Conservation (phyloP, 1,140 invertebrate genomes). For the Ganaspis sp. region DNA sequence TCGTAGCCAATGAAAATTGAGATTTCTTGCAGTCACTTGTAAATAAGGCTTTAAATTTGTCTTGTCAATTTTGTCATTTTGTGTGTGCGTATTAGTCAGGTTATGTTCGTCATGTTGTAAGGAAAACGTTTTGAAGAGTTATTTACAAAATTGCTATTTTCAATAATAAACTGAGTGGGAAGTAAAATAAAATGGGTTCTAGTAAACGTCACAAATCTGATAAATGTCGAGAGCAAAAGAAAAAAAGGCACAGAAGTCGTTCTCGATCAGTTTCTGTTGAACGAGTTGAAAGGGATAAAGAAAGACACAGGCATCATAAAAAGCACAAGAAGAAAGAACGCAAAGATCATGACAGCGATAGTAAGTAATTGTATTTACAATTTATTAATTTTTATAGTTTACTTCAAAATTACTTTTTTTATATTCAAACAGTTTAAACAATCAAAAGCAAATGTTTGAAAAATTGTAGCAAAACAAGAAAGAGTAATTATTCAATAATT, state of each 20-base stretch:
- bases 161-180: slow-evolving; percentile 33
- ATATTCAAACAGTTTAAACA: slow-evolving; percentile 28
- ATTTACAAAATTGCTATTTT: slow-evolving; percentile 17
- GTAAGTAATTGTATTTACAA: slow-evolving; percentile 67
- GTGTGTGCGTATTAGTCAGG: too few relatives aligned
- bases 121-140: background rate
- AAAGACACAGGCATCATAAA: slow-evolving; percentile 79
- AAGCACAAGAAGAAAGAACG: slow-evolving; percentile 79
- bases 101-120: too few relatives aligned
- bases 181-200: slow-evolving; percentile 75
- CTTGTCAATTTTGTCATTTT: too few relatives aligned
- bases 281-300: slow-evolving; percentile 73
- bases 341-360: slow-evolving; percentile 79
- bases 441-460: slow-evolving; percentile 19
- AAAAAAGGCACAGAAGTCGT: slow-evolving; percentile 77
- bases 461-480: too few relatives aligned
- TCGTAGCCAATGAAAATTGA: too few relatives aligned
- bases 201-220: slow-evolving; percentile 77
- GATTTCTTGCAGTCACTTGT: too few relatives aligned
- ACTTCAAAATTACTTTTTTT: slow-evolving; percentile 38
- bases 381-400: slow-evolving; percentile 28
- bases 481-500: too few relatives aligned
- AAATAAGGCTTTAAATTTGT: too few relatives aligned
- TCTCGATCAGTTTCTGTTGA: slow-evolving; percentile 74
- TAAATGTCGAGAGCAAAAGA: slow-evolving; percentile 75